Evolutionary conservation across 2,797 vertebrate genomes (phyloP).

Genomic region (Falco berigora): DNA sequence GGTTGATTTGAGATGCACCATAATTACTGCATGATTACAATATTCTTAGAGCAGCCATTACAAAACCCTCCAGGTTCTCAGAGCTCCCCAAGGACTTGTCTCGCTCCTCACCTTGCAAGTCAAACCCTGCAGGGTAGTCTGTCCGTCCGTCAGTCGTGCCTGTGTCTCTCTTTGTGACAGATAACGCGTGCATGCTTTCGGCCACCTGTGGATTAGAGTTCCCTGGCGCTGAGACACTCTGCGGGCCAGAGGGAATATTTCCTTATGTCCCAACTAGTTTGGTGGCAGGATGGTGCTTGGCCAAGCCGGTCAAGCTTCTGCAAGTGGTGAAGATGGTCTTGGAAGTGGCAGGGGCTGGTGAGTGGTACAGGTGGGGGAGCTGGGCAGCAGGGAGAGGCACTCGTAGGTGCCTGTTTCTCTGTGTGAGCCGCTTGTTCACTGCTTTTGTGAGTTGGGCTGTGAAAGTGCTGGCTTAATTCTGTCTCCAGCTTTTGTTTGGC

Average conservation of each 20-base stretch:
- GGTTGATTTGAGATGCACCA: slow-evolving; percentile 39
- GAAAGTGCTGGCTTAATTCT: not conserved
- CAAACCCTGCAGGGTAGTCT: not conserved
- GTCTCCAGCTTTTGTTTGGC: not conserved
- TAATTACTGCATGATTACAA: slow-evolving; percentile 61
- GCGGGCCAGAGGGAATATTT: fast-evolving
- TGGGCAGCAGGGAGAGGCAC: not conserved
- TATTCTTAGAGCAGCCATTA: slow-evolving; percentile 42
- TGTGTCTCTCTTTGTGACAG: not conserved
- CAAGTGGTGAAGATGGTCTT: not conserved
- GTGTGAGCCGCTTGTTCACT: not conserved
- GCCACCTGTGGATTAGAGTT: not conserved
- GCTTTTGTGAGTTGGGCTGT: not conserved
- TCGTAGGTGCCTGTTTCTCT: fast-evolving
- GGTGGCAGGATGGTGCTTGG: not conserved
- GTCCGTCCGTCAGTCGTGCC: not conserved
- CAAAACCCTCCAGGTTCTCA: not conserved
- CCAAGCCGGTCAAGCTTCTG: not conserved
- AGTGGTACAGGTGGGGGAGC: not conserved
- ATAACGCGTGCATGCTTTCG: fast-evolving
- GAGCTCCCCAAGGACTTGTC: slow-evolving; percentile 1
- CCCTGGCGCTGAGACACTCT: not conserved
- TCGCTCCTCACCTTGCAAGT: not conserved
- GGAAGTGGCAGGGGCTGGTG: not conserved
- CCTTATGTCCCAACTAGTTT: not conserved